Evolutionary conservation across 1,140 invertebrate genomes (phyloP).

Genomic region (Sminthurinus signatus): DNA sequence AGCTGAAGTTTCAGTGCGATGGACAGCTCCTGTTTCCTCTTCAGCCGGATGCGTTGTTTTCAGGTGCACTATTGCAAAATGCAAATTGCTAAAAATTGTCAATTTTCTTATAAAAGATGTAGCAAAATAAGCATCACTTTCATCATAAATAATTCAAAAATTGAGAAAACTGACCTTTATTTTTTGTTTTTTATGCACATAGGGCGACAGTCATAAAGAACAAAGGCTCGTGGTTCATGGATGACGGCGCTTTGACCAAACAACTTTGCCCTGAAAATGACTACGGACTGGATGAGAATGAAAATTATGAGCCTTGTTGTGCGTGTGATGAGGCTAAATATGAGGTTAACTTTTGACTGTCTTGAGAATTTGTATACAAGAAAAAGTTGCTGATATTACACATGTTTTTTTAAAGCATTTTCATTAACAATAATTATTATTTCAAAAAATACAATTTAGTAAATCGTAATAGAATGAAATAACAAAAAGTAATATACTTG

Average conservation of each 20-base stretch:
- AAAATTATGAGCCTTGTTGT: slow-evolving; percentile 57
- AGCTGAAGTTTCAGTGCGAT: slow-evolving; percentile 52
- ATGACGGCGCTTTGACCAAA: slow-evolving; percentile 73
- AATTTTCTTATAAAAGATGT: too few relatives aligned
- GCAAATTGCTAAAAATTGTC: too few relatives aligned
- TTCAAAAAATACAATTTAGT: too few relatives aligned
- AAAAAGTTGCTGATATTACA: background rate
- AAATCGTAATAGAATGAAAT: too few relatives aligned
- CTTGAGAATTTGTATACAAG: background rate
- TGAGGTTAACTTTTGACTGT: slow-evolving; percentile 52
- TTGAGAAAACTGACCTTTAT: background rate
- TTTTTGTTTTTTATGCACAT: background rate
- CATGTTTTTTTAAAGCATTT: background rate
- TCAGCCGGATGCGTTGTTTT: slow-evolving; percentile 52
- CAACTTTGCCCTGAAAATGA: slow-evolving; percentile 71
- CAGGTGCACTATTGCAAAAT: too few relatives aligned
- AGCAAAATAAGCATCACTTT: too few relatives aligned
- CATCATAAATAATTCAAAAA: too few relatives aligned
- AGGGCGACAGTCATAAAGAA: slow-evolving; percentile 85
- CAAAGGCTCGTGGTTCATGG: slow-evolving; percentile 75
- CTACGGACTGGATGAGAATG: slow-evolving; percentile 50
- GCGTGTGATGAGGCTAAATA: slow-evolving; percentile 89
- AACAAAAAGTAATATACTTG: too few relatives aligned
- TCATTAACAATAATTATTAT: background rate
- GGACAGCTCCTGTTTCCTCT: slow-evolving; percentile 51